Percentiles rank a stretch among this genome's conserved stretches.
Evolutionary conservation across 1,140 invertebrate species (phyloP).

Genomic region (Drosophila setifemur): DNA sequence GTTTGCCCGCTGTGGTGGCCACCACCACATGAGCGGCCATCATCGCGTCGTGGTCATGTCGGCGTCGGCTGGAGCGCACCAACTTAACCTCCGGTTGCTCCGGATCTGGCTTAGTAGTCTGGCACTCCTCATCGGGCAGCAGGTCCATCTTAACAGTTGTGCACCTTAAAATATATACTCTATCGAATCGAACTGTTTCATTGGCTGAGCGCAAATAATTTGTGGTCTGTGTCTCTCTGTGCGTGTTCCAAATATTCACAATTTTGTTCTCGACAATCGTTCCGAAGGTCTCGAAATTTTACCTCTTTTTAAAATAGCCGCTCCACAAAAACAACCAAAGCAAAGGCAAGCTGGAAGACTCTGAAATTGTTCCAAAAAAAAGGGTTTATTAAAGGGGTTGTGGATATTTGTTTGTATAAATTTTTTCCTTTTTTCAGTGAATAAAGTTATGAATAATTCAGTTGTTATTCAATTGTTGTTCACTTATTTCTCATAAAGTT

Average conservation of each 20-base stretch:
- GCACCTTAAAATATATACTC: constrained; percentile 19
- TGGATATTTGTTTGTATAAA: no score
- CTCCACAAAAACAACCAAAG: neutral
- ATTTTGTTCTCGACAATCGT: constrained; percentile 20
- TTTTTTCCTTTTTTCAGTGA: no score
- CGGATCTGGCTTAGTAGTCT: neutral
- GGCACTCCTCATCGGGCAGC: constrained; percentile 10
- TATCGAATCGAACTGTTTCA: constrained; percentile 27
- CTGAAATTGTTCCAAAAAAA: no score
- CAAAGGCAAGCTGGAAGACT: neutral
- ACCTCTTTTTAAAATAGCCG: neutral
- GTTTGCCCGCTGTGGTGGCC: constrained; percentile 12
- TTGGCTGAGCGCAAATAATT: constrained; percentile 21
- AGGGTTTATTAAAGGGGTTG: no score
- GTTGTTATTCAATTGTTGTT: no score
- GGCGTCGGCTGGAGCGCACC: constrained; percentile 26
- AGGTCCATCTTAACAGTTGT: constrained; percentile 11
- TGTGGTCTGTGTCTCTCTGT: constrained; percentile 17
- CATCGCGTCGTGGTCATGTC: constrained; percentile 4
- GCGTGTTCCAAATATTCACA: constrained; percentile 16
- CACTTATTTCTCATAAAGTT: no score
- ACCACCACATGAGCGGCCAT: constrained; percentile 40
- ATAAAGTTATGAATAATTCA: no score
- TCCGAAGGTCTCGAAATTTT: neutral
- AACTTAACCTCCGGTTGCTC: neutral